Percentiles rank a stretch among this genome's conserved stretches.
phyloP scores from a whole-genome alignment of 2,113 vertebrate genomes.

The Pachyramphus minor region DNA sequence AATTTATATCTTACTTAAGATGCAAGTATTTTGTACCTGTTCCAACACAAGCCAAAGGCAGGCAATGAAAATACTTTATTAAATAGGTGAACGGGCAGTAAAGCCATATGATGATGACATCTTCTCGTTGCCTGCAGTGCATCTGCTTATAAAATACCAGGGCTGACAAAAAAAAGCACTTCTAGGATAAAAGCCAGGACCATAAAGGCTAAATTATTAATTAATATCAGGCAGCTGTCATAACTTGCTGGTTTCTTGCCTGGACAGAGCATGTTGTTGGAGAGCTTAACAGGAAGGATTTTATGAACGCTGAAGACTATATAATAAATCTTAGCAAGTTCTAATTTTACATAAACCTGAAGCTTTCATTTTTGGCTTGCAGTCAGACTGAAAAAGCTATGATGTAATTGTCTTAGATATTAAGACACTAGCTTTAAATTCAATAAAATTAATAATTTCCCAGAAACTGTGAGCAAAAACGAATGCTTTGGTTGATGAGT shows the following conservation, averaged over 20 bases:
- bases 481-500: not conserved
- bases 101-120: not conserved
- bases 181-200: conserved; percentile 42
- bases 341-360: conserved; percentile 1
- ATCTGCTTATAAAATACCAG: conserved; percentile 48
- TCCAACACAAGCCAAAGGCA: not conserved
- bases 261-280: not conserved
- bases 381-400: not conserved
- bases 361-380: not conserved
- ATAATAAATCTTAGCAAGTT: conserved; percentile 21
- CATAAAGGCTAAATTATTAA: conserved; percentile 64
- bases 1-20: not conserved
- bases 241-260: conserved; percentile 42
- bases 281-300: not conserved
- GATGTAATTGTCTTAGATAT: not conserved
- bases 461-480: not conserved
- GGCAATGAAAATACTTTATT: conserved; percentile 36
- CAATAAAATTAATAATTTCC: not conserved
- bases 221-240: conserved; percentile 50
- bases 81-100: not conserved
- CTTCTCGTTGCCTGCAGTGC: conserved; percentile 31
- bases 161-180: not conserved
- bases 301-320: not conserved
- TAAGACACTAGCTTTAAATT: not conserved
- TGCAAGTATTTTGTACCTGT: not conserved